Base-by-base conservation (phyloP, 2,888 invertebrate genomes). In the Frankliniella fusca region DNA sequence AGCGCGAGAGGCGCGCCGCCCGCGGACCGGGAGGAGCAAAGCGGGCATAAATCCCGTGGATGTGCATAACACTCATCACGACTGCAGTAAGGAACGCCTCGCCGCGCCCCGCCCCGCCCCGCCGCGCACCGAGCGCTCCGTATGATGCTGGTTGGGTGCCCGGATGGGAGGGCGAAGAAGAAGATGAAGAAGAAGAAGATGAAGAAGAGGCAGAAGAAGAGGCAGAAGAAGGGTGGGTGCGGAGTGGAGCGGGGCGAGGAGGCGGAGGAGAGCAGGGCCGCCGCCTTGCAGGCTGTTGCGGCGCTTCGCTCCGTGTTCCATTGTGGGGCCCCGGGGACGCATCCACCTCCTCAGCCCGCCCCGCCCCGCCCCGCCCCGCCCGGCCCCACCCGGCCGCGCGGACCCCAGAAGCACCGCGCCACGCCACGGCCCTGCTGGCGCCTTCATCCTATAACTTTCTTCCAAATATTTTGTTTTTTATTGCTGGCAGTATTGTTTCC, bases 31-130 rank as follows among this genome's bases (percentile, higher is more conserved):
- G 38, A 61, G 61, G 61, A n/a, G 61, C 61, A 61, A 61, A 23
- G 70, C 23, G 70, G 70, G 23, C 70, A 27, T 76, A 76, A 76
- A 76, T 76, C 70, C 70, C 12, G 23, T 23, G 27, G 70, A 76
- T 76, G 70, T 76, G 70, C 70, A 76, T 76, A 76, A 76, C 70
- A 76, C 70, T 76, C 70, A 76, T 76, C 70, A 76, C 70, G 70
- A 27, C 70, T 76, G 23, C 70, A 76, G 70, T 76, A 76, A 76
- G 70, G 70, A 76, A 76, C 23, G 12, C 54, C 20, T 0, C 54
- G 54, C 38, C 38, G 38, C 38, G 38, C 38, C 38, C 38, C 38
- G 38, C 38, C 38, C 3, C 38, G 38, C 38, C 38, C 38, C 38
- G 38, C 38, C 38, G 3, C 38, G 38, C 38, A 38, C 38, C 38